These are phyloP conservation scores for Melanaphis sacchari DNA, from an alignment of 1,140 invertebrate genomes.

Conservation along the genomic window DNA sequence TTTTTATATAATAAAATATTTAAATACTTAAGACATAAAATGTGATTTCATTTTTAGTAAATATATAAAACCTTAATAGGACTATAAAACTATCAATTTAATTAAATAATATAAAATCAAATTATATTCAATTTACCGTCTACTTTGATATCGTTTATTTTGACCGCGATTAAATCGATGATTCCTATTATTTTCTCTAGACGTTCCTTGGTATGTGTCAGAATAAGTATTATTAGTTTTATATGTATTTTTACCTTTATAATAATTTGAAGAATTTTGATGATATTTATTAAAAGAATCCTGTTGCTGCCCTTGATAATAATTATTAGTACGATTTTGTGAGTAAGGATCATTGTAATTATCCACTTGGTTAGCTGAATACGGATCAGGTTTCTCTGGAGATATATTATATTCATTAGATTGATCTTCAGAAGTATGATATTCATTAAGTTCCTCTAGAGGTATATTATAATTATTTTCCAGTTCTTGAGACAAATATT, in stretches of 20 bases:
- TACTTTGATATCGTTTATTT: constrained; percentile 47
- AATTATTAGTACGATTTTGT: constrained; percentile 13
- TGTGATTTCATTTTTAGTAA: not conserved
- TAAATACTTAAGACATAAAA: not conserved
- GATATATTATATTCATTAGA: not conserved
- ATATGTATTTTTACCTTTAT: constrained; percentile 18
- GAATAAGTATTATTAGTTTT: constrained; percentile 43
- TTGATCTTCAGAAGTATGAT: not conserved
- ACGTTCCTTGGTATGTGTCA: constrained; percentile 21
- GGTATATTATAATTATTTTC: not conserved
- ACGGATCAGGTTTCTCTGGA: constrained; percentile 29
- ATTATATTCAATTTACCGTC: constrained; percentile 11
- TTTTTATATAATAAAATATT: not conserved
- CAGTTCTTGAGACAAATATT: not conserved
- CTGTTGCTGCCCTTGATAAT: constrained; percentile 28
- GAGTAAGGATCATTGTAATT: constrained; percentile 46
- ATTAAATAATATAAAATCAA: not conserved
- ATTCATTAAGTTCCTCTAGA: not conserved
- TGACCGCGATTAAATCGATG: not conserved
- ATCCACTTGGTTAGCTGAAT: constrained; percentile 31
- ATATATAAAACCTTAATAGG: not conserved
- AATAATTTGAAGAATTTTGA: constrained; percentile 17
- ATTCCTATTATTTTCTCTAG: constrained; percentile 40
- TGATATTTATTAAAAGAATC: constrained; percentile 40
- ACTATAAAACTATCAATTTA: not conserved